Evolutionary conservation across 1,140 invertebrate genomes (phyloP).

Genomic region (Tetramorium simillimum): DNA sequence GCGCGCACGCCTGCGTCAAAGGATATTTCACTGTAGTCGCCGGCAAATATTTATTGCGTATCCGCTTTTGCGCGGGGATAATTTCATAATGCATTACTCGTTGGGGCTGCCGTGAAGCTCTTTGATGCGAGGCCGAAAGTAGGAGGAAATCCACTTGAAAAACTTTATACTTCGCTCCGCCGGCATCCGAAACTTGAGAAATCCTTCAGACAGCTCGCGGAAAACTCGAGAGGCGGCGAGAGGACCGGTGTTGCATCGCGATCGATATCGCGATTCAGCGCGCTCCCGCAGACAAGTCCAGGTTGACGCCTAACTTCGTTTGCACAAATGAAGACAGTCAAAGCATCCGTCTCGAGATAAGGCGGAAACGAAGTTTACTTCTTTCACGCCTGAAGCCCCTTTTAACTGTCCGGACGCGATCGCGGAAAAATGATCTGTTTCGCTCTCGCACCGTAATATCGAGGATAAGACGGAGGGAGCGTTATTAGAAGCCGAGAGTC

Average conservation of each 20-base stretch:
- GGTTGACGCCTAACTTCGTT: constrained; percentile 50
- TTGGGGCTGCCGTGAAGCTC: constrained; percentile 33
- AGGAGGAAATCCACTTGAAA: constrained; percentile 59
- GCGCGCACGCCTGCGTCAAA: background rate
- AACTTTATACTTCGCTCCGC: constrained; percentile 55
- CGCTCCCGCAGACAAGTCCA: constrained; percentile 35
- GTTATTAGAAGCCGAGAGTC: background rate
- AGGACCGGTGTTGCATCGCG: constrained; percentile 55
- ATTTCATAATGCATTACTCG: constrained; percentile 60
- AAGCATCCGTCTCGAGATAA: constrained; percentile 58
- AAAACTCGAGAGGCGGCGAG: constrained; percentile 45
- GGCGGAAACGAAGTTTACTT: constrained; percentile 53
- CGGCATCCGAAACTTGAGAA: constrained; percentile 52
- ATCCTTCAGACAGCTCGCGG: constrained; percentile 57
- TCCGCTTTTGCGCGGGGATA: constrained; percentile 53
- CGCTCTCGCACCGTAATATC: background rate
- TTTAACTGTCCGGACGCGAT: constrained; percentile 53
- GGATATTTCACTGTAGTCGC: constrained; percentile 46
- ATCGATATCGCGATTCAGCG: constrained; percentile 57
- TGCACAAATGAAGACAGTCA: constrained; percentile 34
- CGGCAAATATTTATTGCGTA: constrained; percentile 58
- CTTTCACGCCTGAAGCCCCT: constrained; percentile 46
- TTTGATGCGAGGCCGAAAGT: constrained; percentile 61
- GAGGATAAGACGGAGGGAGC: background rate
- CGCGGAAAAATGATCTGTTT: constrained; percentile 44